Conservation (phyloP, 2,888 invertebrate genomes). For the Chalcis sispes region DNA sequence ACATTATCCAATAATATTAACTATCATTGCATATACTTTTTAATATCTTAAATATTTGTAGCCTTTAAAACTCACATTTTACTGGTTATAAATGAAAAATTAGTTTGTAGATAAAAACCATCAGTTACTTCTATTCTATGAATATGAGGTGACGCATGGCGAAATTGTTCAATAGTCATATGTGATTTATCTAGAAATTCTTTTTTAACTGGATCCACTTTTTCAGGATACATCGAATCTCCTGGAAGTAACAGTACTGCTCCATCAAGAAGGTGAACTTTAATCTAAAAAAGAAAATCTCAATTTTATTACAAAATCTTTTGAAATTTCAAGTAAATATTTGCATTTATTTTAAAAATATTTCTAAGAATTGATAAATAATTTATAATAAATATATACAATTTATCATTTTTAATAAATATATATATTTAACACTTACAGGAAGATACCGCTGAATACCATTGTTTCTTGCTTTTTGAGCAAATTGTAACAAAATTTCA, state of each 20-base stretch:
- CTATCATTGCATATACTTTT: too few species aligned
- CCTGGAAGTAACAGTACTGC: constrained; percentile 80
- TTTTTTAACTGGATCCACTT: constrained; percentile 58
- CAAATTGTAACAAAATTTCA: constrained; percentile 80
- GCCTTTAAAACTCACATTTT: too few species aligned
- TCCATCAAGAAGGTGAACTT: constrained; percentile 80
- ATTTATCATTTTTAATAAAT: too few species aligned
- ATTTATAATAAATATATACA: background rate
- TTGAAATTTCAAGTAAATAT: background rate
- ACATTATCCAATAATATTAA: too few species aligned
- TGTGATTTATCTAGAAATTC: constrained; percentile 62
- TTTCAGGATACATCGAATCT: constrained; percentile 69
- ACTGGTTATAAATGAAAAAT: too few species aligned
- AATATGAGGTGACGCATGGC: constrained; percentile 60
- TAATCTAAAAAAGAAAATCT: constrained; percentile 75
- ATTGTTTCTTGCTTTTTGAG: constrained; percentile 78
- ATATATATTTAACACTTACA: constrained; percentile 59
- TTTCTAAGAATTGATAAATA: background rate
- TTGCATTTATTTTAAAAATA: background rate
- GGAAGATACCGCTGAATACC: constrained; percentile 76
- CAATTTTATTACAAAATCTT: too few species aligned
- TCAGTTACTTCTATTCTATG: constrained; percentile 64
- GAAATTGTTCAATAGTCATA: constrained; percentile 64
- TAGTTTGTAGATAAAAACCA: constrained; percentile 1
- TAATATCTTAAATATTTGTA: too few species aligned